These are phyloP conservation scores for Tachycineta bicolor DNA, from an alignment of 2,113 vertebrate genomes.

Conservation along the genomic window DNA sequence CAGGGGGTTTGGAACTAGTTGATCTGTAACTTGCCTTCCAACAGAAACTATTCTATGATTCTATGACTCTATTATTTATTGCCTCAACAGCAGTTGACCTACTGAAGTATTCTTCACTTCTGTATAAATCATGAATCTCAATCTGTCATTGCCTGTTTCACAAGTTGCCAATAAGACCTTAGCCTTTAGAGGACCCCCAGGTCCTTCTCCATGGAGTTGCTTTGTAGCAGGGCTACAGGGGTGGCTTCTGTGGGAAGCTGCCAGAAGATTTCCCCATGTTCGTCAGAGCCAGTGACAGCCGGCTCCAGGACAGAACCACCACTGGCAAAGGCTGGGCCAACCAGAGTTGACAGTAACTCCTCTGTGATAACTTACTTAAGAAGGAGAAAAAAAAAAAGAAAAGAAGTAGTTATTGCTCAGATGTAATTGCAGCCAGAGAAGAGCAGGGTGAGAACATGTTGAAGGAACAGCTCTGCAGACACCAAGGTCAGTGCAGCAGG, in stretches of 20 bases:
- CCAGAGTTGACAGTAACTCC: background rate
- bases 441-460: background rate
- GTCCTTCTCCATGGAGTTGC: background rate
- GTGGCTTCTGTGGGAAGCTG: background rate
- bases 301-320: background rate
- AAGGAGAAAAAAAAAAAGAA: background rate
- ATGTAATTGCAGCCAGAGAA: background rate
- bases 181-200: background rate
- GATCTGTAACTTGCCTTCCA: background rate
- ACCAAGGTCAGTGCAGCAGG: background rate
- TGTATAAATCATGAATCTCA: background rate
- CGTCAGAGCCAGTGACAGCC: accelerated
- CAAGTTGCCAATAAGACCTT: background rate
- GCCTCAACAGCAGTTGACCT: background rate
- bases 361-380: background rate
- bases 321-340: background rate
- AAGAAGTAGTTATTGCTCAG: background rate
- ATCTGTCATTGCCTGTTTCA: background rate
- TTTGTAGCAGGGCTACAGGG: background rate
- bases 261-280: background rate
- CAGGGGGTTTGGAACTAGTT: background rate
- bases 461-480: background rate
- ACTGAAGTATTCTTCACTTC: background rate
- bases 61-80: background rate
- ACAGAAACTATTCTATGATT: background rate